Base-by-base conservation (phyloP, 2,113 vertebrate genomes). In the Zapornia atra region DNA sequence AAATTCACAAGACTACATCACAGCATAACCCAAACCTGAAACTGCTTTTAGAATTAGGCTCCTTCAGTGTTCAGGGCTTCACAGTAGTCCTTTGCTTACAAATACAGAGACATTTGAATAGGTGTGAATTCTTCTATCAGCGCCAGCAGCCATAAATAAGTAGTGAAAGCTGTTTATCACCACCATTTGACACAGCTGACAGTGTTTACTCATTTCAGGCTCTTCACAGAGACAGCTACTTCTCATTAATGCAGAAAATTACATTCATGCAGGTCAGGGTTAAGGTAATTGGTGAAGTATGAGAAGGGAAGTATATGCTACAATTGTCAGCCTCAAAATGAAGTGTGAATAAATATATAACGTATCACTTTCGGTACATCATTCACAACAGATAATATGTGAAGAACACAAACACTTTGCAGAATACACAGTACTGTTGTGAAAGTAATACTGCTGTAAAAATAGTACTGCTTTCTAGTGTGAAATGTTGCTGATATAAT, bases 301-400 rank as follows among this genome's bases (percentile, higher is more conserved):
- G 61, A 97, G 76, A 91, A 86, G 29, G 54, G 69, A 96, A 97
- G 20, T 90, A 69, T 90, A 84, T 51, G 73, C 50, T 95, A 36
- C 78, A 83, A 63, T 54, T 81, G 86, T 90, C 86, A 96, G 73
- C 28, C 59, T 18, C 68, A 78, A 96, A 95, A 91, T 59, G 44
- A 95, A 88, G 59, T 91, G 93, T 92, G 94, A 96, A 93, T 96
- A 97, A 97, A 95, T 93, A 96, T 83, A 76, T 90, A 96, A 73
- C 46, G 5, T 92, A 91, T 44, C 64, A 68, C 17, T 92, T 93
- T 82, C 79, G 71, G 16, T 94, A 56, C 56, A 90, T 71, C 76
- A 70, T 81, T 46, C 42, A 71, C 77, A 93, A 59, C 73, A 91
- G 80, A 83, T 53, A 91, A 61, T 82, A 88, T 28, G 24, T 60